phyloP scores from a whole-genome alignment of 1,140 invertebrate genomes.

The Plutomurus gul region DNA sequence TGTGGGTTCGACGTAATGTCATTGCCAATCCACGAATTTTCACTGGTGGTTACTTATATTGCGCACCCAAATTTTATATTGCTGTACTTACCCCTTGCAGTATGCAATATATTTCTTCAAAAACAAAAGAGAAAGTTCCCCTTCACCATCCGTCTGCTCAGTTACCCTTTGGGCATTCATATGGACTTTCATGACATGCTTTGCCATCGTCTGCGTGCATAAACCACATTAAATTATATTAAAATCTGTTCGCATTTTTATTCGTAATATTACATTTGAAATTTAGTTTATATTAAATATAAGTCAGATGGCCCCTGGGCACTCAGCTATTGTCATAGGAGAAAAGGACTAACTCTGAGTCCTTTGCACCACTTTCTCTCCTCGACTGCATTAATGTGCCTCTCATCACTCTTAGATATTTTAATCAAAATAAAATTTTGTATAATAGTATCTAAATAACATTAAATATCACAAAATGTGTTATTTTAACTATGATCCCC shows the following conservation, averaged over 20 bases:
- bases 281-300: background rate
- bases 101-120: slow-evolving; percentile 95
- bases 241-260: too few species aligned
- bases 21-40: too few species aligned
- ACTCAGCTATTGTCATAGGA: slow-evolving; percentile 36
- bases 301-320: slow-evolving; percentile 54
- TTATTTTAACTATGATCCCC: too few species aligned
- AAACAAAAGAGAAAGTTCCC: slow-evolving; percentile 82
- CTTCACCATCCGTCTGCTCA: slow-evolving; percentile 63
- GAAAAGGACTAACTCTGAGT: slow-evolving; percentile 26
- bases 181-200: slow-evolving; percentile 96
- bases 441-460: too few species aligned
- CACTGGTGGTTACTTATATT: too few species aligned
- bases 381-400: slow-evolving; percentile 38
- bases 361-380: background rate
- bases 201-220: slow-evolving; percentile 75
- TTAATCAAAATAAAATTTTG: too few species aligned
- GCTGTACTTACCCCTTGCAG: slow-evolving; percentile 70
- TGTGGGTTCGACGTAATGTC: too few species aligned
- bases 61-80: too few species aligned
- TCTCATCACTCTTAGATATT: slow-evolving; percentile 52
- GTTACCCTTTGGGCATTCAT: slow-evolving; percentile 78
- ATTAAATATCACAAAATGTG: too few species aligned
- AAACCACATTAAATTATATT: slow-evolving; percentile 12
- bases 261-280: background rate